Evolutionary conservation across 2,888 invertebrate genomes (phyloP).

Genomic region (Cephus sareptanus): DNA sequence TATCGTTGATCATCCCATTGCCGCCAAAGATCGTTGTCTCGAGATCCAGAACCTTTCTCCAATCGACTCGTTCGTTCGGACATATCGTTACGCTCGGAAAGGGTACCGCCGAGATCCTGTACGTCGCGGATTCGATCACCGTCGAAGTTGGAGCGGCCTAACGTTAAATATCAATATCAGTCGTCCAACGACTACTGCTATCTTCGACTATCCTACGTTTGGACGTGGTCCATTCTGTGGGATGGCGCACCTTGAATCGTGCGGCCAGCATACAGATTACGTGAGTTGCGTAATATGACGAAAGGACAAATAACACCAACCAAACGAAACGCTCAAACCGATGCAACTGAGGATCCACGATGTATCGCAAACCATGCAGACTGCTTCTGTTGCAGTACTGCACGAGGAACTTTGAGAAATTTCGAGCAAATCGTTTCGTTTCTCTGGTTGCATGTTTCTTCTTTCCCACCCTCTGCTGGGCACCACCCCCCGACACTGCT

Average conservation of each 20-base stretch:
- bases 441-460: conserved; percentile 8
- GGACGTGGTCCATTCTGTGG: no score
- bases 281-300: conserved; percentile 33
- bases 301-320: conserved; percentile 39
- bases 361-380: conserved; percentile 33
- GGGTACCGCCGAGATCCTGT: conserved; percentile 43
- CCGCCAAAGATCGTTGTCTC: conserved; percentile 30
- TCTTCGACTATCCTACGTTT: background rate
- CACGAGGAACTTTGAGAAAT: background rate
- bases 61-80: conserved; percentile 47
- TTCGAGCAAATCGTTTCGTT: background rate
- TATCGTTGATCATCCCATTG: background rate
- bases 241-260: conserved; percentile 27
- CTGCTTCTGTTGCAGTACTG: conserved; percentile 29
- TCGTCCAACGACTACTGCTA: background rate
- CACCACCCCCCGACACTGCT: no score
- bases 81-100: conserved; percentile 56
- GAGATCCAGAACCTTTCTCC: conserved; percentile 38
- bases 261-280: conserved; percentile 25
- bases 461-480: conserved; percentile 1
- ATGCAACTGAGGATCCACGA: conserved; percentile 31
- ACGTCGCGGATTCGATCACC: conserved; percentile 46
- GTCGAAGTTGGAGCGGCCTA: conserved; percentile 47
- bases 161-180: conserved; percentile 1
- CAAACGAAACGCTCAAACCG: conserved; percentile 41